phyloP scores from a whole-genome alignment of 92 coral and sea anemone species.

The Palythoa caribaeorum region DNA sequence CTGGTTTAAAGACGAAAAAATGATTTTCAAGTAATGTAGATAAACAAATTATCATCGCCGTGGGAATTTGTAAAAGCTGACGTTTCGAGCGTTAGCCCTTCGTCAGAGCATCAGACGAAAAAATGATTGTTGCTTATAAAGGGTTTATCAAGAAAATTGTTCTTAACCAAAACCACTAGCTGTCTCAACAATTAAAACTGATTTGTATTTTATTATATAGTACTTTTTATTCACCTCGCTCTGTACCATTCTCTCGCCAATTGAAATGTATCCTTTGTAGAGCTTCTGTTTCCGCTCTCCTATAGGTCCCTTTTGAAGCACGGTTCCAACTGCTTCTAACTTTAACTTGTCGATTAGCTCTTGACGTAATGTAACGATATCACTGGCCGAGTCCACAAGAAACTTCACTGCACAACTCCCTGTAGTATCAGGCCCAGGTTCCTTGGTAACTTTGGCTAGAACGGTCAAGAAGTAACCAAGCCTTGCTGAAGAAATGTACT shows the following conservation, averaged over 20 bases:
- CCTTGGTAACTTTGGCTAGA: constrained; percentile 23
- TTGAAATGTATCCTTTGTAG: constrained; percentile 25
- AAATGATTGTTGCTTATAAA: no score
- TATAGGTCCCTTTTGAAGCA: constrained; percentile 44
- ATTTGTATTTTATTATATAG: no score
- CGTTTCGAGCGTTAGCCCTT: no score
- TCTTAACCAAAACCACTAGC: no score
- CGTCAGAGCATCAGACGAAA: no score
- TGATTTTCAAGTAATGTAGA: no score
- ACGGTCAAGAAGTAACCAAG: constrained; percentile 32
- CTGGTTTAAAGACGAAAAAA: no score
- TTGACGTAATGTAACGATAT: constrained; percentile 12
- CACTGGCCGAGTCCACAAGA: constrained; percentile 42
- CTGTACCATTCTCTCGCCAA: constrained; percentile 26
- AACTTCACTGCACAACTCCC: constrained; percentile 32
- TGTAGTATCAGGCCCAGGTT: background rate
- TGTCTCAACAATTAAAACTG: no score
- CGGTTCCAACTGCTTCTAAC: constrained; percentile 29
- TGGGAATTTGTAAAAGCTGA: no score
- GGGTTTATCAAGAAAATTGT: background rate
- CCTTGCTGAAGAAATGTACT: constrained; percentile 22
- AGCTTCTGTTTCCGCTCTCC: constrained; percentile 21
- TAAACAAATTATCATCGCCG: no score
- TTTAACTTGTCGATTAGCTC: constrained; percentile 29
- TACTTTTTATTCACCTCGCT: background rate